Conservation (phyloP, 2,113 vertebrate species). For the Pipa parva region DNA sequence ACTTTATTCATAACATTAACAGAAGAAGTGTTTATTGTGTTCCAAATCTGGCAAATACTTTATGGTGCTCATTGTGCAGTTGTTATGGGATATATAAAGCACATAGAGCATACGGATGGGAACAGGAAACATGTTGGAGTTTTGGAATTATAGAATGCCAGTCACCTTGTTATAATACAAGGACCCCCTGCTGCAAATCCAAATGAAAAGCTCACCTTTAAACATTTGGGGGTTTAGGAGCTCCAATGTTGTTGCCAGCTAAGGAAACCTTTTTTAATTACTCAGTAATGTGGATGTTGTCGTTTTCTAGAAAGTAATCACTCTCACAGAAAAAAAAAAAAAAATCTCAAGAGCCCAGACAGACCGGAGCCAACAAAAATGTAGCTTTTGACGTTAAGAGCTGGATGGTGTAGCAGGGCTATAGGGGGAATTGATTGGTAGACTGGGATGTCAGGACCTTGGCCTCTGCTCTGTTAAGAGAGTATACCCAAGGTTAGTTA, state of each 20-base stretch:
- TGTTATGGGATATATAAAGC: background rate
- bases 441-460: constrained; percentile 64
- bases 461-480: constrained; percentile 53
- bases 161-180: constrained; percentile 1
- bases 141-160: background rate
- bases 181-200: background rate
- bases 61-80: background rate
- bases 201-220: constrained; percentile 17
- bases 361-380: constrained; percentile 83
- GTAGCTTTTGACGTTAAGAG: constrained; percentile 82
- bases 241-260: constrained; percentile 24
- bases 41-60: background rate
- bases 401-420: constrained; percentile 67
- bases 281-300: constrained; percentile 62
- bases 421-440: constrained; percentile 72
- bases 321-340: constrained; percentile 63
- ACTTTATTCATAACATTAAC: background rate
- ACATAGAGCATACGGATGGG: background rate
- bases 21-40: background rate
- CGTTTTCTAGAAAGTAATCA: constrained; percentile 64
- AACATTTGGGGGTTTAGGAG: constrained; percentile 3
- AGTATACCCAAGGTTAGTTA: constrained; percentile 48
- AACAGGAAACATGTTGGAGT: background rate
- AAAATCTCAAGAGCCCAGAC: constrained; percentile 75
- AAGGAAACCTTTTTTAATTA: constrained; percentile 62